Conservation (phyloP, 2,113 vertebrate genomes). For the Malaclemys terrapin region DNA sequence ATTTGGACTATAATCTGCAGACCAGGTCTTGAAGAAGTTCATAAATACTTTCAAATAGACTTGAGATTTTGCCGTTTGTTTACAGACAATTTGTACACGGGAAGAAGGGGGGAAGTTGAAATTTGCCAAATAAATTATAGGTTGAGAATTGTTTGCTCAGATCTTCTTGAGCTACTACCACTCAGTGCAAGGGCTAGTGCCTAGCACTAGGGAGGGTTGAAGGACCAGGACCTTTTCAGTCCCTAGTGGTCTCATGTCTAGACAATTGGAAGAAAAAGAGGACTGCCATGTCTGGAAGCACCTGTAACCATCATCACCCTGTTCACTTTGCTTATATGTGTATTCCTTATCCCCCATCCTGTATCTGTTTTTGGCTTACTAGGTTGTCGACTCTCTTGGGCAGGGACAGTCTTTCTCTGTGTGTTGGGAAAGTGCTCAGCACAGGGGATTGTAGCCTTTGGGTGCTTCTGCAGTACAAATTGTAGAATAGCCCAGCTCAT, state of each 20-base stretch:
- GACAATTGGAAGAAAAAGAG: constrained; percentile 1
- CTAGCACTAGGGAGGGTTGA: not conserved
- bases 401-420: not conserved
- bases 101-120: not conserved
- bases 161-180: not conserved
- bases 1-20: not conserved
- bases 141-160: constrained; percentile 15
- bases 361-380: not conserved
- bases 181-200: not conserved
- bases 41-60: constrained; percentile 33
- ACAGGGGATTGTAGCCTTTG: not conserved
- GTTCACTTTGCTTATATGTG: not conserved
- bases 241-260: not conserved
- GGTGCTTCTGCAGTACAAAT: not conserved
- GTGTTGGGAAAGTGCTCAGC: not conserved
- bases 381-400: not conserved
- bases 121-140: not conserved
- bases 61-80: constrained; percentile 1
- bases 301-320: constrained; percentile 3
- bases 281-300: not conserved
- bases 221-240: not conserved
- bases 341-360: not conserved
- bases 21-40: constrained; percentile 11
- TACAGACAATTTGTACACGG: constrained; percentile 5
- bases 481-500: not conserved